A percentile compares a stretch with the other conserved stretches of the same genome.
Conservation (phyloP, 2,888 invertebrate genomes). For the Pammene aurita region DNA sequence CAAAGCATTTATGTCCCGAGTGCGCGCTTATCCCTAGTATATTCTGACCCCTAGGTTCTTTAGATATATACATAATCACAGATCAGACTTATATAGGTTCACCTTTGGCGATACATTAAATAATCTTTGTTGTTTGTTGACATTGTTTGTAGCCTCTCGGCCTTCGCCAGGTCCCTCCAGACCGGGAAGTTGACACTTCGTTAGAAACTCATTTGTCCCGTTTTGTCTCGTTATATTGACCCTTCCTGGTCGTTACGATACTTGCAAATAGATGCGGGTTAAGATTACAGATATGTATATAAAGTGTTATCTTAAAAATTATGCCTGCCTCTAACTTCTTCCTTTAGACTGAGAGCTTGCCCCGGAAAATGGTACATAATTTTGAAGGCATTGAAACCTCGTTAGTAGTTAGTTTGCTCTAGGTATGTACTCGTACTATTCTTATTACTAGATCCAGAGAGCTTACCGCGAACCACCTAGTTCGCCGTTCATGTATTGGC, state of each 20-base stretch:
- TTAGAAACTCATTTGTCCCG: conserved; percentile 66
- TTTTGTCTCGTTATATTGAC: conserved; percentile 55
- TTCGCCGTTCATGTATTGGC: too few species aligned
- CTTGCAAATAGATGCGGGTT: conserved; percentile 15
- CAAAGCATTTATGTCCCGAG: neutral
- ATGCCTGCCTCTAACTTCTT: neutral
- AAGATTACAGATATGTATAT: neutral
- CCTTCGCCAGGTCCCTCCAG: conserved; percentile 70
- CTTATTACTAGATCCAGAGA: too few species aligned
- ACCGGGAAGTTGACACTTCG: conserved; percentile 70
- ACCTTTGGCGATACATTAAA: neutral
- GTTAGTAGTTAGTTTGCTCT: too few species aligned
- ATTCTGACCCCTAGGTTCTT: conserved; percentile 1
- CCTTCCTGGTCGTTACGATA: conserved; percentile 49
- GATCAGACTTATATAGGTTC: conserved; percentile 37
- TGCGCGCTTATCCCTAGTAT: conserved; percentile 2
- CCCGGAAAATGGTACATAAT: too few species aligned
- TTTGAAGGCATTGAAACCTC: too few species aligned
- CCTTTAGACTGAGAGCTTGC: too few species aligned
- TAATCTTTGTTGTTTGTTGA: too few species aligned
- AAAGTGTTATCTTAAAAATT: neutral
- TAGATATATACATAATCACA: neutral
- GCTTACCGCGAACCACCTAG: too few species aligned
- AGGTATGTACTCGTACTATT: too few species aligned
- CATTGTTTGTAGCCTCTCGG: conserved; percentile 55